Conservation (phyloP, 1,140 invertebrate genomes). For the Drosophila prosaltans region DNA sequence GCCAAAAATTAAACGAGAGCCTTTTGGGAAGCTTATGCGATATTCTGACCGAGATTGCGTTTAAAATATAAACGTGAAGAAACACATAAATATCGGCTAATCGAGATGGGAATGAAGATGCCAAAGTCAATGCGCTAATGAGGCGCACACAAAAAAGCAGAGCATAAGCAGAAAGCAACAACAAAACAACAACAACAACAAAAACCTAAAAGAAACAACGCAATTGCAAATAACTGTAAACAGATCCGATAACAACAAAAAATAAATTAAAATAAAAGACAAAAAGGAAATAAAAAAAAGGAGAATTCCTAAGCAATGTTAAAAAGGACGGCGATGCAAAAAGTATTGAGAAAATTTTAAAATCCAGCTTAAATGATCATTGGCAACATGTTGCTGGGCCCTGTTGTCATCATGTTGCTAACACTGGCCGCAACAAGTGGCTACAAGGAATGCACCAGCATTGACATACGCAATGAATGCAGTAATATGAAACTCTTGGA, state of each 20-base stretch:
- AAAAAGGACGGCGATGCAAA: constrained; percentile 38
- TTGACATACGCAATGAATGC: constrained; percentile 92
- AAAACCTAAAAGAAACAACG: constrained; percentile 23
- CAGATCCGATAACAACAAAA: constrained; percentile 24
- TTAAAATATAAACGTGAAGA: constrained; percentile 32
- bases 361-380: constrained; percentile 24
- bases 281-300: constrained; percentile 22
- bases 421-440: constrained; percentile 2
- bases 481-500: constrained; percentile 87
- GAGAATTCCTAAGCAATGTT: constrained; percentile 45
- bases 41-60: constrained; percentile 59
- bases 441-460: constrained; percentile 86
- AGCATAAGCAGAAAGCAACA: constrained; percentile 4
- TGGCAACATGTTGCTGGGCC: constrained; percentile 48
- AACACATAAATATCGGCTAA: constrained; percentile 72
- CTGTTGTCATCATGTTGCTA: constrained; percentile 12
- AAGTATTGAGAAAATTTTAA: constrained; percentile 29
- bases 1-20: constrained; percentile 46
- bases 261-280: not conserved
- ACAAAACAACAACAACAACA: constrained; percentile 8
- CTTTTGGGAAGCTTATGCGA: constrained; percentile 46
- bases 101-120: constrained; percentile 41
- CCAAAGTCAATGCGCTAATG: constrained; percentile 52
- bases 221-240: constrained; percentile 55
- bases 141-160: constrained; percentile 27